A percentile compares a stretch with the other conserved stretches of the same genome.
Conservation (phyloP, 2,888 invertebrate species). For the Chalcis sispes region DNA sequence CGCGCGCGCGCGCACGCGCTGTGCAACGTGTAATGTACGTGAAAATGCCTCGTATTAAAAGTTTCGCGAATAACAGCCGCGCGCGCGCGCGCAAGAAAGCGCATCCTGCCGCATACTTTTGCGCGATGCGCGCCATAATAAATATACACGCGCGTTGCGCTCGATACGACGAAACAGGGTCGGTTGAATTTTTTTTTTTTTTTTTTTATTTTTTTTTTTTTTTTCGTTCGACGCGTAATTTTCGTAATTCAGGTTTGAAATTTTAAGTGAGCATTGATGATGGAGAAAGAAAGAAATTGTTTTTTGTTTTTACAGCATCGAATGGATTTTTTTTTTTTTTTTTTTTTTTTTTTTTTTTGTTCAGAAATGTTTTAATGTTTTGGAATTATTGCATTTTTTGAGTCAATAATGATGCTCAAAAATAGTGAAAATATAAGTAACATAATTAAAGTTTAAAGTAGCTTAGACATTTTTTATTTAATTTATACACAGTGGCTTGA, state of each 20-base stretch:
- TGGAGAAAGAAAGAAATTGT: neutral
- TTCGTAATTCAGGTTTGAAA: conserved; percentile 21
- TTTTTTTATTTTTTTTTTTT: no score
- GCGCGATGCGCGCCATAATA: conserved; percentile 26
- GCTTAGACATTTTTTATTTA: no score
- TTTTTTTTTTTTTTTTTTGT: no score
- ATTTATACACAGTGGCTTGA: no score
- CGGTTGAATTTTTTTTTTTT: no score
- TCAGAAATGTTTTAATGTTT: no score
- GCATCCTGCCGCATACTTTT: conserved; percentile 32
- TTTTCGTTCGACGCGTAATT: conserved; percentile 40
- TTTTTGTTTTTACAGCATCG: no score
- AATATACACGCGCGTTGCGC: conserved; percentile 35
- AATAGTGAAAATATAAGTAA: no score
- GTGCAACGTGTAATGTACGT: conserved; percentile 35
- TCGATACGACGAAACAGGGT: conserved; percentile 32
- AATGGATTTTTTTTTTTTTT: no score
- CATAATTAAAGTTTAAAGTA: no score
- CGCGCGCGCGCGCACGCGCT: conserved; percentile 8
- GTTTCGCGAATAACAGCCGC: conserved; percentile 19
- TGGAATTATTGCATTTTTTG: no score
- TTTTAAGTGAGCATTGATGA: neutral
- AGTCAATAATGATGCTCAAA: no score
- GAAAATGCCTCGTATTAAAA: conserved; percentile 31
- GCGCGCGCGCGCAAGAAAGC: neutral